These are phyloP conservation scores for Meriones unguiculatus DNA, from an alignment of 2,113 vertebrate species.

Conservation along the genomic window DNA sequence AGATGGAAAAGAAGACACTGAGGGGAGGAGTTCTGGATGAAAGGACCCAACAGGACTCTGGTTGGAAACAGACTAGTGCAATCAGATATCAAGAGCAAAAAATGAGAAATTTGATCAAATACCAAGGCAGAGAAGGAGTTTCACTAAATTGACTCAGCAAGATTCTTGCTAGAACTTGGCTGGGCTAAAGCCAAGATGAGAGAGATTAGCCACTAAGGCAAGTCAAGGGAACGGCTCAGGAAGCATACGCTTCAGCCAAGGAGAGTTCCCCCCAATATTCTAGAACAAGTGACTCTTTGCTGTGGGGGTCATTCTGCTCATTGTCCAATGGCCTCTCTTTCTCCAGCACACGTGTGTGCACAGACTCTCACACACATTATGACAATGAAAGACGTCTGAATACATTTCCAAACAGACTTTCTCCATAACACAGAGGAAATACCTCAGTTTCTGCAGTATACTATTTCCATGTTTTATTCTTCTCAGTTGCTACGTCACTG, in stretches of 20 bases:
- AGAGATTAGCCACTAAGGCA: background rate
- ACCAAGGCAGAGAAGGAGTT: background rate
- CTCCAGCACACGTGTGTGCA: background rate
- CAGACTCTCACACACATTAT: background rate
- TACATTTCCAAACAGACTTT: background rate
- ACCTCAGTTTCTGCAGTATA: background rate
- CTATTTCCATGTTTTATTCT: background rate
- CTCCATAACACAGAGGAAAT: background rate
- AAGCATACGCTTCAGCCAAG: background rate
- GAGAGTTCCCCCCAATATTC: background rate
- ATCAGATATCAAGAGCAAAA: background rate
- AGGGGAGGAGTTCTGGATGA: background rate
- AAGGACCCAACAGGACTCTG: conserved; percentile 1
- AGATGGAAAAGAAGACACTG: background rate
- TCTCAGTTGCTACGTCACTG: background rate
- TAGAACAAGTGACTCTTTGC: background rate
- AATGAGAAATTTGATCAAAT: background rate
- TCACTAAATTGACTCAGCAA: conserved; percentile 9
- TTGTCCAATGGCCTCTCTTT: background rate
- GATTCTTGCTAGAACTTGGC: conserved; percentile 29
- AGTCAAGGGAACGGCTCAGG: background rate
- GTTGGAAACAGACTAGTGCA: background rate
- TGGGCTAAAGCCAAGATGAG: background rate
- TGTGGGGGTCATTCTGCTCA: background rate
- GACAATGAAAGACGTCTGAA: background rate